Evolutionary conservation across 2,113 vertebrate genomes (phyloP), one percentile per base, ranked within the genome.

Genomic region (Nannospalax galili): DNA sequence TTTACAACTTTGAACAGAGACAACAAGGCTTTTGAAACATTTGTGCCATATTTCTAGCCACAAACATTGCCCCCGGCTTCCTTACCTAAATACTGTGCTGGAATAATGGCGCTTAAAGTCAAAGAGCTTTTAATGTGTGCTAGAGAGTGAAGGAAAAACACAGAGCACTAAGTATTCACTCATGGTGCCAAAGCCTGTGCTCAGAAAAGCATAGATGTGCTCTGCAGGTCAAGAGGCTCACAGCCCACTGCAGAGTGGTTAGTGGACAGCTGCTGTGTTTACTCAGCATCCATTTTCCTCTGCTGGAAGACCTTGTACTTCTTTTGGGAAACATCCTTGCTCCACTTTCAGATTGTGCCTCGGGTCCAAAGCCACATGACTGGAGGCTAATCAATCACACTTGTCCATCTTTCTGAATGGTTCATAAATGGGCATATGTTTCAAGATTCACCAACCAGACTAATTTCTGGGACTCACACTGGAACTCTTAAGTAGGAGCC

Each of bases 1-100:
- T 58, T 64, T 90, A 87, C 75, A 91, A 88, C 37, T 84, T 69
- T 81, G 60, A 97, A 56, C 4, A 58, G 45, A 95, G 67, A 40
- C 32, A 93, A 28, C 45, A 69, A 48, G 14, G 1, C n/a, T 96
- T 94, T 90, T 0, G 17, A 77, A 90, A 2, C 40, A 52, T 84
- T 88, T 91, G 35, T 28, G 2, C 2, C 70, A 7, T 75, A 52
- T 78, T 91, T 74, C 48, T 92, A 62, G 32, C 32, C 24, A 40
- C 0, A 45, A 7, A 7, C 30, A 62, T 96, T 81, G 3, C 64
- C 37, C 82, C 12, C 62, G 56, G 35, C 9, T 60, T 89, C 62
- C 67, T 67, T 87, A 42, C 65, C 81, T 88, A 64, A 85, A 84
- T 81, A 35, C 19, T 12, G 81, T 79, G 45, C 37, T 58, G 8